Percentiles rank a stretch among this genome's conserved stretches.
Evolutionary conservation across 2,113 vertebrate genomes (phyloP).

Genomic region (Eurypyga helias): DNA sequence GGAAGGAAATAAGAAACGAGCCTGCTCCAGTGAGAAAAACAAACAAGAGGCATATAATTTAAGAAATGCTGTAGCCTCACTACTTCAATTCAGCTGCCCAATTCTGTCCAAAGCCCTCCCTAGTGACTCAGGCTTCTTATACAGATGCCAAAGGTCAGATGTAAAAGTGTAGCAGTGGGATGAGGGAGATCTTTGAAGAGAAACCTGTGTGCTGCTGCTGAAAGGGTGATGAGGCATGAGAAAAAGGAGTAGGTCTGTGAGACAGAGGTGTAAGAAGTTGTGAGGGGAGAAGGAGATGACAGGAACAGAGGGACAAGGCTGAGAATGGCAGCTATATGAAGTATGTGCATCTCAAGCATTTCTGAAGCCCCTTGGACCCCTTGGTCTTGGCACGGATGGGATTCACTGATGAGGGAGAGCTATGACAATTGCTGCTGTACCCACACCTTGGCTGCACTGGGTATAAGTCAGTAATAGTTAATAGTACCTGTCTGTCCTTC

Average conservation of each 20-base stretch:
- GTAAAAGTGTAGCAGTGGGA: neutral
- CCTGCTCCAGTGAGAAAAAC: neutral
- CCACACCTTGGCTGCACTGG: neutral
- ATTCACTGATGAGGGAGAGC: neutral
- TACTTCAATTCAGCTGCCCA: neutral
- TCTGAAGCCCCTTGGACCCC: neutral
- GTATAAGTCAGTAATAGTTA: neutral
- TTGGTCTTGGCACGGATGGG: neutral
- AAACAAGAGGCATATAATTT: neutral
- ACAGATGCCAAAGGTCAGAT: neutral
- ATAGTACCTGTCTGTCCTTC: neutral
- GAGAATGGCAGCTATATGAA: neutral
- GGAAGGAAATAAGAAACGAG: neutral
- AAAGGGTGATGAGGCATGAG: neutral
- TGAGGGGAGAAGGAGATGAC: neutral
- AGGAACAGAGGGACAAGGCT: neutral
- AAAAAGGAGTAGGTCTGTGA: neutral
- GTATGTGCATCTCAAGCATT: neutral
- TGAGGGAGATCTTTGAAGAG: neutral
- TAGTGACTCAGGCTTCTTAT: neutral
- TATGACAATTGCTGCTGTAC: neutral
- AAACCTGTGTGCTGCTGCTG: neutral
- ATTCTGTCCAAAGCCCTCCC: neutral
- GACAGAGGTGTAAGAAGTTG: neutral
- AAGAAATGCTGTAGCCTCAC: neutral